Conservation (phyloP, 2,888 invertebrate species). For the Nomada ferruginata region DNA sequence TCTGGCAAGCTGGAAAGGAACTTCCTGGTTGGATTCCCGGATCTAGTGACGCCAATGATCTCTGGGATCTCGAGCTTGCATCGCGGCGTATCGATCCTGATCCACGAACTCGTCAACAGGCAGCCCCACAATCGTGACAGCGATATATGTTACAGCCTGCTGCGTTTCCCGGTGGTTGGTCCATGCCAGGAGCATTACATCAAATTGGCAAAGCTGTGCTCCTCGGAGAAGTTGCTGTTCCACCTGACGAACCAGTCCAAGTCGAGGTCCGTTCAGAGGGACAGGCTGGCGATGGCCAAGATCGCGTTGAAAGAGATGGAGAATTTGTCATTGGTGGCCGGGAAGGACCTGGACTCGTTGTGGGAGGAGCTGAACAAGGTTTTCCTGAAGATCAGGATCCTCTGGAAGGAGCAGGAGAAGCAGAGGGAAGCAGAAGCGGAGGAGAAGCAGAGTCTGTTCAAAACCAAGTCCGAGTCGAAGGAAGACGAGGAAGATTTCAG, state of each 20-base stretch:
- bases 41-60: slow-evolving; percentile 90
- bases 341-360: slow-evolving; percentile 83
- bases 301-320: slow-evolving; percentile 89
- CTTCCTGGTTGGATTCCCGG: slow-evolving; percentile 90
- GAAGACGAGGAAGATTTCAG: slow-evolving; percentile 47
- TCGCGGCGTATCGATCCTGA: slow-evolving; percentile 87
- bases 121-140: slow-evolving; percentile 69
- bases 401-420: slow-evolving; percentile 92
- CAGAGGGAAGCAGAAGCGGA: slow-evolving; percentile 83
- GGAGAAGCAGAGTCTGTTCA: slow-evolving; percentile 44
- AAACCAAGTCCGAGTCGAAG: slow-evolving; percentile 13
- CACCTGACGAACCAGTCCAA: slow-evolving; percentile 81
- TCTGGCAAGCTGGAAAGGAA: slow-evolving; percentile 85
- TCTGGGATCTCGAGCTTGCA: slow-evolving; percentile 89
- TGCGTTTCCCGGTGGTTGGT: slow-evolving; percentile 85
- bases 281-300: slow-evolving; percentile 87
- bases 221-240: slow-evolving; percentile 82
- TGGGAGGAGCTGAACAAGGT: slow-evolving; percentile 86
- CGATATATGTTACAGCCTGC: slow-evolving; percentile 83
- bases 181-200: slow-evolving; percentile 78
- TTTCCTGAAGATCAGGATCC: slow-evolving; percentile 87
- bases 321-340: slow-evolving; percentile 87
- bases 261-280: slow-evolving; percentile 63
- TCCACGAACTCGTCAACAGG: slow-evolving; percentile 85
- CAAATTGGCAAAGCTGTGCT: slow-evolving; percentile 85